Evolutionary conservation across 2,888 invertebrate species (phyloP).

Genomic region (Volucella zonaria): DNA sequence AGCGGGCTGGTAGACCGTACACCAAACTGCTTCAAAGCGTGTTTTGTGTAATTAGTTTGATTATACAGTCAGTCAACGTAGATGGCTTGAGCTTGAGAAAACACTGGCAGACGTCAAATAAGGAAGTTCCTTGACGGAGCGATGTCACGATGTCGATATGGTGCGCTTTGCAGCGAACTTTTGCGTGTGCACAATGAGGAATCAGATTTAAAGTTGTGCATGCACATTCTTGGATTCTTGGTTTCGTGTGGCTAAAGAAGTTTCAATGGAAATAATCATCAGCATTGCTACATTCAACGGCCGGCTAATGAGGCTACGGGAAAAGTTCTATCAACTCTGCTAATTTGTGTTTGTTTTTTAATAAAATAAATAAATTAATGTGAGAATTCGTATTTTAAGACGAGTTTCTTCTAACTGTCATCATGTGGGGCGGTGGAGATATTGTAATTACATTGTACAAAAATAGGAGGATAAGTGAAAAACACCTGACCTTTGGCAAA

Average conservation of each 20-base stretch:
- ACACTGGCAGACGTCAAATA: constrained; percentile 42
- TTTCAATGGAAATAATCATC: constrained; percentile 12
- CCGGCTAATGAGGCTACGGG: constrained; percentile 30
- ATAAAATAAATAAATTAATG: constrained; percentile 27
- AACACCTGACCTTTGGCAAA: too few relatives aligned
- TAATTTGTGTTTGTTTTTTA: constrained; percentile 11
- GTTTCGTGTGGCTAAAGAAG: background rate
- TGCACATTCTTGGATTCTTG: constrained; percentile 5
- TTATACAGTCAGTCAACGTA: constrained; percentile 40
- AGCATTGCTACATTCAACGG: constrained; percentile 21
- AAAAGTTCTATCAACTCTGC: constrained; percentile 14
- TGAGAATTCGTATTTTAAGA: constrained; percentile 8
- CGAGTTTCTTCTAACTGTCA: background rate
- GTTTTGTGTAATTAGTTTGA: constrained; percentile 64
- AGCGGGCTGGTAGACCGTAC: constrained; percentile 54
- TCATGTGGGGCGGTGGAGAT: background rate
- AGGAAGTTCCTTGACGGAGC: constrained; percentile 48
- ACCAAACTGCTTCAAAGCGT: constrained; percentile 54
- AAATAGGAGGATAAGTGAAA: too few relatives aligned
- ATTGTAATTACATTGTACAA: background rate
- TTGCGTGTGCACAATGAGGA: constrained; percentile 24
- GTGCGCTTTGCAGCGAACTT: constrained; percentile 34
- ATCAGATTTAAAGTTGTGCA: constrained; percentile 14
- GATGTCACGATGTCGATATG: constrained; percentile 57
- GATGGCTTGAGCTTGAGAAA: constrained; percentile 23